Base-by-base conservation (phyloP, 2,113 vertebrate genomes). In the Paralichthys olivaceus region DNA sequence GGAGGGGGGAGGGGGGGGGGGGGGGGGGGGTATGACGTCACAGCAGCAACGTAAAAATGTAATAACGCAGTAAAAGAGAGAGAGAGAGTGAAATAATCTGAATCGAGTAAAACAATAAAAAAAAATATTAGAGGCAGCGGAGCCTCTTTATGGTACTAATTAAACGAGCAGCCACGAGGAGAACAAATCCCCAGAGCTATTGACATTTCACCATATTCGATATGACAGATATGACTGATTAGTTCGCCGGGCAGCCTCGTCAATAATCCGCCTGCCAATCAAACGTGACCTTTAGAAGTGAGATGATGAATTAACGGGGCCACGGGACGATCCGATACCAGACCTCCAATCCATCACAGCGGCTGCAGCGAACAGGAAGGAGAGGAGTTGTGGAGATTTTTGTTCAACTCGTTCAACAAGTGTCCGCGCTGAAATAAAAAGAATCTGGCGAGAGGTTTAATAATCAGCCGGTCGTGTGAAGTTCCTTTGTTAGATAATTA, bases 141-240 rank as follows among this genome's bases (percentile, higher is more conserved):
- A 77, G 80, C 60, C 13, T 77, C 68, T 84, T 82, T 82, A 82
- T 58, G 2, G 77, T 29, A n/a, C 67, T 84, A 84, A 89, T 91
- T 90, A 89, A 87, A 83, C 2, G 60, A 67, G 80, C 69, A 17
- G 69, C 63, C 22, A 34, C 4, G 69, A 81, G 67, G 47, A 61
- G 69, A 53, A 53, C 55, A 37, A 45, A 71, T 86, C 84, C 84
- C 83, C 86, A 58, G 73, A 84, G 87, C 79, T 87, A 87, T 86
- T 91, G 91, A 85, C 89, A 93, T 91, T 91, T 91, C 60, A 34
- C 78, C 75, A 81, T 80, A 89, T 87, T 89, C 87, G 28, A 91
- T 91, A 93, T 88, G 90, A 90, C 90, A 89, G 79, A 91, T 90
- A 91, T 91, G 91, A 93, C 84, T 84, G 91, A 93, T 93, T 90